Conservation (phyloP, 2,113 vertebrate species). For the Oceanodroma tethys region DNA sequence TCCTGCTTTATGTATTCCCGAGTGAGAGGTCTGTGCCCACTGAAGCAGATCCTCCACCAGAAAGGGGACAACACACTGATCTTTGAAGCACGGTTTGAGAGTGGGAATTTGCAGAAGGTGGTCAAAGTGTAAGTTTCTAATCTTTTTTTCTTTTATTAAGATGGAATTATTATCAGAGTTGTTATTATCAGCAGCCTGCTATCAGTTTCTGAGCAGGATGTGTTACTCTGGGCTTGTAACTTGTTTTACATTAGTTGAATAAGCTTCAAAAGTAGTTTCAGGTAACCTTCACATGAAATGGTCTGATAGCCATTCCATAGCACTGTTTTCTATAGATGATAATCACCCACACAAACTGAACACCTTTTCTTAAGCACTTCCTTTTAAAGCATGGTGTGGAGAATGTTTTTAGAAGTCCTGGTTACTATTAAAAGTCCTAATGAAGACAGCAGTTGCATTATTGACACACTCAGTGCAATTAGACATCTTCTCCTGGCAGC, state of each 20-base stretch:
- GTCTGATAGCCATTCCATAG: background rate
- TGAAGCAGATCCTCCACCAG: slow-evolving; percentile 29
- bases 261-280: background rate
- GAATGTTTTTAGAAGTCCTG: background rate
- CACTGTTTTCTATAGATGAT: background rate
- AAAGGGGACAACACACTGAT: slow-evolving; percentile 68
- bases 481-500: background rate
- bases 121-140: slow-evolving; percentile 74
- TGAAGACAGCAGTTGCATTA: background rate
- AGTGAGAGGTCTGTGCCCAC: slow-evolving; percentile 57
- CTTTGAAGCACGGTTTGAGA: slow-evolving; percentile 81
- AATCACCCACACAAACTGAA: background rate
- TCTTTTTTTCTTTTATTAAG: slow-evolving; percentile 21
- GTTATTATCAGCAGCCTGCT: background rate
- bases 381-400: background rate
- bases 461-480: background rate
- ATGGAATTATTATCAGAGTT: background rate
- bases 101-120: slow-evolving; percentile 79
- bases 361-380: background rate
- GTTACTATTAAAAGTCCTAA: background rate
- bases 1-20: slow-evolving; percentile 71
- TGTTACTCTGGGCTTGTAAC: background rate
- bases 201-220: background rate
- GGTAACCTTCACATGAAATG: background rate
- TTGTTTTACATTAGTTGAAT: background rate